A percentile compares a stretch with the other conserved stretches of the same genome.
These are phyloP conservation scores for Zaprionus vittiger DNA, from an alignment of 1,140 invertebrate genomes.

Conservation along the genomic window DNA sequence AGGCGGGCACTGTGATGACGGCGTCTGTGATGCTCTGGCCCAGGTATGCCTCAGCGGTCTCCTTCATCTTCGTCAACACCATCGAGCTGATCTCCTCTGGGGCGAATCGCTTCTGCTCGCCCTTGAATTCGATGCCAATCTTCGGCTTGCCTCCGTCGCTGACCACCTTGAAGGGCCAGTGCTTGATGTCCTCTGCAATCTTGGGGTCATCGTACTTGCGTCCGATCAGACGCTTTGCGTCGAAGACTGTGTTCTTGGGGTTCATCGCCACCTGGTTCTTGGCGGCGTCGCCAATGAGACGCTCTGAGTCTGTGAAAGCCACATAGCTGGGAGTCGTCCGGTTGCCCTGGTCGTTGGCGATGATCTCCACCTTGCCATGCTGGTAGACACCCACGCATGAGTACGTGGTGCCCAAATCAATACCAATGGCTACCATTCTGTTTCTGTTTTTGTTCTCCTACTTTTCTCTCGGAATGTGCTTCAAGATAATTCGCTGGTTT, in stretches of 20 bases:
- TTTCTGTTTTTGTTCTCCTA: conserved; percentile 13
- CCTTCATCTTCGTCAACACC: conserved; percentile 92
- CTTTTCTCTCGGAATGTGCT: conserved; percentile 1
- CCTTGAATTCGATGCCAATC: conserved; percentile 90
- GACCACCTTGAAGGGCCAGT: conserved; percentile 90
- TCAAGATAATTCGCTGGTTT: conserved; percentile 3
- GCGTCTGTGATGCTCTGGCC: conserved; percentile 88
- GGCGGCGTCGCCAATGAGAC: conserved; percentile 97
- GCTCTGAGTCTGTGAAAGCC: conserved; percentile 97
- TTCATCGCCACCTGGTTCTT: conserved; percentile 86
- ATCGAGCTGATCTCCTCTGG: conserved; percentile 92
- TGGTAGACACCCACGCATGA: conserved; percentile 92
- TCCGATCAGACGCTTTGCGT: conserved; percentile 88
- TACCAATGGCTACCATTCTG: conserved; percentile 88
- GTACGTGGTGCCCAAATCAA: conserved; percentile 91
- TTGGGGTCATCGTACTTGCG: conserved; percentile 89
- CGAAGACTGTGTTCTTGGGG: conserved; percentile 79
- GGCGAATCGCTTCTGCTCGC: conserved; percentile 89
- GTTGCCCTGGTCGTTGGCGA: conserved; percentile 97
- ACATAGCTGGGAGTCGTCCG: conserved; percentile 98
- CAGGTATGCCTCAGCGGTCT: conserved; percentile 92
- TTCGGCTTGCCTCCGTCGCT: conserved; percentile 88
- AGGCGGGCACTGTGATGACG: conserved; percentile 87
- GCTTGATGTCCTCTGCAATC: conserved; percentile 90
- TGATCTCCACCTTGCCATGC: conserved; percentile 95